Percentiles rank a stretch among this genome's conserved stretches.
Evolutionary conservation across 2,113 vertebrate species (phyloP).

Genomic region (Sminthopsis crassicaudata): DNA sequence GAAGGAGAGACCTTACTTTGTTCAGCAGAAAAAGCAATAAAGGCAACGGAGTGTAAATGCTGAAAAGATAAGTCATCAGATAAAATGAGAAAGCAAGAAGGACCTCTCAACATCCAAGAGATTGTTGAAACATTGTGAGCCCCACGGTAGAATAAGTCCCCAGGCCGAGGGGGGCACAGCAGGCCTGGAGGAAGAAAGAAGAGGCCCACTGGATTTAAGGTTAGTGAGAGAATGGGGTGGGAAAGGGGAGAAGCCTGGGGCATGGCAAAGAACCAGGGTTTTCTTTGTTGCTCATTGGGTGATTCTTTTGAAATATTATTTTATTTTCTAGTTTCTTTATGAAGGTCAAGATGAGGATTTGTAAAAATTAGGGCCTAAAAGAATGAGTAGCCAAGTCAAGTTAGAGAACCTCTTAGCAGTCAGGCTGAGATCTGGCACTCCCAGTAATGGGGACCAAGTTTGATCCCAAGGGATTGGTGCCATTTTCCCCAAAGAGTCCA

Average conservation of each 20-base stretch:
- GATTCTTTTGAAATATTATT: constrained; percentile 14
- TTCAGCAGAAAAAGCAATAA: not conserved
- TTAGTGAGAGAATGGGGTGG: not conserved
- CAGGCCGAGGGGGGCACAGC: not conserved
- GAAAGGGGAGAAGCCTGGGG: not conserved
- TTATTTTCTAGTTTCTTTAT: not conserved
- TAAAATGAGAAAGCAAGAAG: constrained; percentile 8
- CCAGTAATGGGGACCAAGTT: not conserved
- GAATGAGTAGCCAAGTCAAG: not conserved
- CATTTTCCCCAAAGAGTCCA: not conserved
- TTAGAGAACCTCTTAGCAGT: constrained; percentile 1
- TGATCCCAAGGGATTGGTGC: not conserved
- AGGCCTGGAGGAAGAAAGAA: not conserved
- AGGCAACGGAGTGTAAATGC: constrained; percentile 27
- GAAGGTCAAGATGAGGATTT: not conserved
- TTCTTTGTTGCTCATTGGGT: not conserved
- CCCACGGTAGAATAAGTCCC: not conserved
- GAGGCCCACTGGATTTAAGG: not conserved
- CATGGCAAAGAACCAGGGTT: constrained; percentile 4
- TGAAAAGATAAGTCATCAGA: constrained; percentile 13
- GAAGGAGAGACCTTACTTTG: not conserved
- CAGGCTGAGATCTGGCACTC: not conserved
- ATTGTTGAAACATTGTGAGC: not conserved
- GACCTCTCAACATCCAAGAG: constrained; percentile 16
- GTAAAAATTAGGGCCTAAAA: not conserved